These are phyloP conservation scores for Halcyon malimbica DNA, from an alignment of 2,113 vertebrate species.

Conservation along the genomic window DNA sequence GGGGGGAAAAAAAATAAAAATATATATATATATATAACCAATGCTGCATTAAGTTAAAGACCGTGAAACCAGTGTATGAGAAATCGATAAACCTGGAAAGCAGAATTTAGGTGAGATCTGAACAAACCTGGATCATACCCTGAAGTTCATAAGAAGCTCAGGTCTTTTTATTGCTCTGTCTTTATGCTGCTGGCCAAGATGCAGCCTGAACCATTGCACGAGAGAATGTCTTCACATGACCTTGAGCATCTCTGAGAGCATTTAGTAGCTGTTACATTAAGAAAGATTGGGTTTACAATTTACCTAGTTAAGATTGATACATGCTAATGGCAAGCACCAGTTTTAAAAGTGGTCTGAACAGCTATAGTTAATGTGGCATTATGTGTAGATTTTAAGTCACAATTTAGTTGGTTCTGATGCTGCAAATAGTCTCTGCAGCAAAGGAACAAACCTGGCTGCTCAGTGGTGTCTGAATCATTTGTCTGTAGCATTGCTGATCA, in stretches of 20 bases:
- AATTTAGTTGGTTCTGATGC: not conserved
- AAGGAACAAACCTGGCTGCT: not conserved
- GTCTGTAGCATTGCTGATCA: not conserved
- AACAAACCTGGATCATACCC: not conserved
- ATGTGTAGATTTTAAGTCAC: not conserved
- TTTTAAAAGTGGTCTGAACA: not conserved
- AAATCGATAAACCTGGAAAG: not conserved
- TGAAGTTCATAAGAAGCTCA: not conserved
- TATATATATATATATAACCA: not conserved
- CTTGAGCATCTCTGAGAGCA: not conserved
- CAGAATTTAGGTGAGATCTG: not conserved
- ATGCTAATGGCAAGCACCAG: not conserved
- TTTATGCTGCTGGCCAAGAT: not conserved
- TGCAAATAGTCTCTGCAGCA: not conserved
- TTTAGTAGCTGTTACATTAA: not conserved
- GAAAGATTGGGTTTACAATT: not conserved
- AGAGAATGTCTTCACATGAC: not conserved
- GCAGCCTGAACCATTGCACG: not conserved
- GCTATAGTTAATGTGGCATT: not conserved
- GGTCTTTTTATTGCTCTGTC: not conserved
- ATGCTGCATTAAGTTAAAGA: not conserved
- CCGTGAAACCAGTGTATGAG: not conserved
- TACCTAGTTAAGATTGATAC: not conserved
- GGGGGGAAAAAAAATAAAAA: not conserved
- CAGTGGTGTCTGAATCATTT: accelerated